Conservation (phyloP, 2,113 vertebrate genomes). For the Bettongia penicillata region DNA sequence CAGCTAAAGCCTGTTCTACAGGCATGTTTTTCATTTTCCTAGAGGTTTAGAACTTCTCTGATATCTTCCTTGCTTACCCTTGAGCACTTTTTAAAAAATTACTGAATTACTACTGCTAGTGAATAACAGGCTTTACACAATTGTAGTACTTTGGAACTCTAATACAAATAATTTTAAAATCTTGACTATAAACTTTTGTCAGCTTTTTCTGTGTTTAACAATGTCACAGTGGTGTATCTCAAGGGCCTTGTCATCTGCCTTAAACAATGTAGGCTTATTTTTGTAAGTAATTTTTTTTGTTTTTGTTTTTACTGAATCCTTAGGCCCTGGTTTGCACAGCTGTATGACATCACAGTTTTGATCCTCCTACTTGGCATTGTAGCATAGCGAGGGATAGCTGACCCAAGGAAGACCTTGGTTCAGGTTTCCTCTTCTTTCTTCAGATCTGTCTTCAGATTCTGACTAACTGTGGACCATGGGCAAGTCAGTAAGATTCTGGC, state of each 20-base stretch:
- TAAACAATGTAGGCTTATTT: background rate
- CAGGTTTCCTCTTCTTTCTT: background rate
- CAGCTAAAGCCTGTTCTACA: background rate
- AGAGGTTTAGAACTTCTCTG: background rate
- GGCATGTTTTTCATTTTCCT: background rate
- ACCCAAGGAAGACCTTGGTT: background rate
- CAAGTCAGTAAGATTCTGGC: background rate
- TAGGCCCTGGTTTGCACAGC: background rate
- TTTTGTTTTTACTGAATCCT: background rate
- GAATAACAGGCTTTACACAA: background rate
- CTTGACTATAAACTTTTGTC: background rate
- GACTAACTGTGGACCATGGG: background rate
- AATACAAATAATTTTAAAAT: background rate
- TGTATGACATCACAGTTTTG: background rate
- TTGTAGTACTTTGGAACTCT: slow-evolving; percentile 12
- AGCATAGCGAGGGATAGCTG: background rate
- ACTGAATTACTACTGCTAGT: background rate
- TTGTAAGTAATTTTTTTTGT: background rate
- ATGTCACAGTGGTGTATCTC: background rate
- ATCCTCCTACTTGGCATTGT: background rate
- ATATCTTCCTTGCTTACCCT: background rate
- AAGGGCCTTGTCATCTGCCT: background rate
- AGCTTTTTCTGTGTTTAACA: background rate
- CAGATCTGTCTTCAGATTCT: background rate
- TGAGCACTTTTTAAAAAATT: slow-evolving; percentile 8